Percentiles rank a stretch among this genome's conserved stretches.
phyloP scores from a whole-genome alignment of 1,140 invertebrate species.

The Vanessa tameamea region DNA sequence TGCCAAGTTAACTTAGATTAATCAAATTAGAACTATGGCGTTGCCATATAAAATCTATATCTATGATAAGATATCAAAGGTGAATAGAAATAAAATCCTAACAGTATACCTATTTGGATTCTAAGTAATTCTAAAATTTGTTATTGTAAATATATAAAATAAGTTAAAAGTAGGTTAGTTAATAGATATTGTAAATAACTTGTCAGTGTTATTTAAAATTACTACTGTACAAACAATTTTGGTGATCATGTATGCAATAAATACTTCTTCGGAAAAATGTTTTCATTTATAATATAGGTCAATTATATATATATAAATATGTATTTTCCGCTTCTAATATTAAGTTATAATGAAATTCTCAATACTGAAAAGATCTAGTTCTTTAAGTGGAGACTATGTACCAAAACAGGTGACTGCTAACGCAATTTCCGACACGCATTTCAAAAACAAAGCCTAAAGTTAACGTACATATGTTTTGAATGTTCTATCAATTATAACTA shows the following conservation, averaged over 20 bases:
- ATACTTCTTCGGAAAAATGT: slow-evolving; percentile 56
- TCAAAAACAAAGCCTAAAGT: too few species aligned
- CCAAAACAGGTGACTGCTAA: too few species aligned
- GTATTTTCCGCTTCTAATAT: too few species aligned
- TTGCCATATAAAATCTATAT: slow-evolving; percentile 22
- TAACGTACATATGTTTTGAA: too few species aligned
- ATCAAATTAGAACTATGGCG: slow-evolving; percentile 20
- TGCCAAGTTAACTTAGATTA: slow-evolving; percentile 13
- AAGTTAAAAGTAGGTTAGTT: slow-evolving; percentile 45
- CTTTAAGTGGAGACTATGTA: too few species aligned
- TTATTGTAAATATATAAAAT: slow-evolving; percentile 68
- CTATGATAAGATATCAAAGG: slow-evolving; percentile 27
- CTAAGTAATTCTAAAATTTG: slow-evolving; percentile 54
- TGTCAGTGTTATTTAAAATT: slow-evolving; percentile 73
- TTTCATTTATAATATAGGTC: slow-evolving; percentile 17
- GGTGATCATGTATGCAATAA: slow-evolving; percentile 78
- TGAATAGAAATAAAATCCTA: slow-evolving; percentile 34
- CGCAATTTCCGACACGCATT: too few species aligned
- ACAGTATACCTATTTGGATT: slow-evolving; percentile 62
- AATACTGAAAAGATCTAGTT: too few species aligned
- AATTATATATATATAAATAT: too few species aligned
- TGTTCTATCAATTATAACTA: too few species aligned
- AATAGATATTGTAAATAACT: slow-evolving; percentile 66
- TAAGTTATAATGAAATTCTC: too few species aligned
- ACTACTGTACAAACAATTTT: slow-evolving; percentile 76